These are phyloP conservation scores for Solen grandis DNA, from an alignment of 1,140 invertebrate species.

Conservation along the genomic window DNA sequence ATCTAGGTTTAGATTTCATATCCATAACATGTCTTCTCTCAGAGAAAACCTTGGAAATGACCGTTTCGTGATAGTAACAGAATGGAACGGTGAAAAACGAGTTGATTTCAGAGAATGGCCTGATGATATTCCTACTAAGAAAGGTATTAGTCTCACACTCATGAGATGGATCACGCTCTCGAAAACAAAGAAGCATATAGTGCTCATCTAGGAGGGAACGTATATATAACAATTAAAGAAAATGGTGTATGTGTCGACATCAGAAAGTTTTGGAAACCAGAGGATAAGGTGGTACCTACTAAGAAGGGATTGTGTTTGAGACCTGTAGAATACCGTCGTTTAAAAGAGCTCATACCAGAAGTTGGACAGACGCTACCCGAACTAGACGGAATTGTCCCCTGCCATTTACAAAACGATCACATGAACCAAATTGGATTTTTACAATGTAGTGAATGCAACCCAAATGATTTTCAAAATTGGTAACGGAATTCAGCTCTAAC, in stretches of 20 bases:
- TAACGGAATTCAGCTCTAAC: background rate
- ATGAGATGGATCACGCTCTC: background rate
- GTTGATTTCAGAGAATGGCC: too few relatives aligned
- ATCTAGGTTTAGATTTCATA: too few relatives aligned
- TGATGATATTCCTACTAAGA: background rate
- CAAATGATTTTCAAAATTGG: background rate
- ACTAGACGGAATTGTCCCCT: background rate
- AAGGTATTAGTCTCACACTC: background rate
- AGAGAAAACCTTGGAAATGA: background rate
- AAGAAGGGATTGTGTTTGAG: constrained; percentile 12
- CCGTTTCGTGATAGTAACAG: background rate
- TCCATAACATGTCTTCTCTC: too few relatives aligned
- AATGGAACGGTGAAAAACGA: background rate
- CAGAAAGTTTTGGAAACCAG: background rate
- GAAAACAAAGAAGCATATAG: background rate
- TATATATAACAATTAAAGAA: background rate
- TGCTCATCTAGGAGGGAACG: background rate
- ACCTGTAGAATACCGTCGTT: background rate
- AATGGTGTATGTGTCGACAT: constrained; percentile 8
- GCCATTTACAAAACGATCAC: background rate
- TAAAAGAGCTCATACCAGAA: background rate
- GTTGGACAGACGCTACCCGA: background rate
- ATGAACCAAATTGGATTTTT: background rate
- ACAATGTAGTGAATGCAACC: constrained; percentile 1
- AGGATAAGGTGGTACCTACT: background rate